Conservation (phyloP, 2,113 vertebrate genomes). For the Drymodes brunneopygia region DNA sequence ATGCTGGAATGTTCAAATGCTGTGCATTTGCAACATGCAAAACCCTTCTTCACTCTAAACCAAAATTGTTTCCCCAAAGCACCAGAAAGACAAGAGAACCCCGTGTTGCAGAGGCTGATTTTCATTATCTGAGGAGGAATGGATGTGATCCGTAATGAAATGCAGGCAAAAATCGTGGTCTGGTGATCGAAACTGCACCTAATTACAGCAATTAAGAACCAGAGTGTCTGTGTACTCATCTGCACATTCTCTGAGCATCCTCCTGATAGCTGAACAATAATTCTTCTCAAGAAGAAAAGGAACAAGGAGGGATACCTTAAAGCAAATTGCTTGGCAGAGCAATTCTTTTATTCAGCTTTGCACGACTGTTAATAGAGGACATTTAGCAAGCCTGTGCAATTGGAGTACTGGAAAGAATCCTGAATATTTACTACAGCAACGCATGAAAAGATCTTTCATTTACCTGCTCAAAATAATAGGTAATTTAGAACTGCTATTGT, state of each 20-base stretch:
- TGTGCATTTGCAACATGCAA: not conserved
- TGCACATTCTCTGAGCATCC: not conserved
- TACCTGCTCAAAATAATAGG: constrained; percentile 26
- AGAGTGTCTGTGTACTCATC: not conserved
- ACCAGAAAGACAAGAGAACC: not conserved
- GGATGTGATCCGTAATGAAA: not conserved
- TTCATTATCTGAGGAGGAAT: not conserved
- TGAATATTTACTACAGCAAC: not conserved
- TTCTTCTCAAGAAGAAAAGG: not conserved
- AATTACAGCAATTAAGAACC: constrained; percentile 1
- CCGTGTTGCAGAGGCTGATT: not conserved
- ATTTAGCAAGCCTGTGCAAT: not conserved
- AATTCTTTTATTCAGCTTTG: not conserved
- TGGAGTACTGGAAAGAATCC: not conserved
- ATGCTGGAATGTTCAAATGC: not conserved
- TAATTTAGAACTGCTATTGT: constrained; percentile 36
- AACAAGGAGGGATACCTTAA: not conserved
- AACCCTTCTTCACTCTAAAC: not conserved
- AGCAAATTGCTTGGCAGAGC: not conserved
- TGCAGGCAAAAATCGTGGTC: not conserved
- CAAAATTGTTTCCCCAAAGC: not conserved
- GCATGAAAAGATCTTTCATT: not conserved
- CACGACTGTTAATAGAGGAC: not conserved
- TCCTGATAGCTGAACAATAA: not conserved
- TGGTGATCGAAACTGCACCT: not conserved